These are phyloP conservation scores for Scaptodrosophila latifasciaeformis DNA, from an alignment of 2,888 invertebrate species.

Conservation along the genomic window DNA sequence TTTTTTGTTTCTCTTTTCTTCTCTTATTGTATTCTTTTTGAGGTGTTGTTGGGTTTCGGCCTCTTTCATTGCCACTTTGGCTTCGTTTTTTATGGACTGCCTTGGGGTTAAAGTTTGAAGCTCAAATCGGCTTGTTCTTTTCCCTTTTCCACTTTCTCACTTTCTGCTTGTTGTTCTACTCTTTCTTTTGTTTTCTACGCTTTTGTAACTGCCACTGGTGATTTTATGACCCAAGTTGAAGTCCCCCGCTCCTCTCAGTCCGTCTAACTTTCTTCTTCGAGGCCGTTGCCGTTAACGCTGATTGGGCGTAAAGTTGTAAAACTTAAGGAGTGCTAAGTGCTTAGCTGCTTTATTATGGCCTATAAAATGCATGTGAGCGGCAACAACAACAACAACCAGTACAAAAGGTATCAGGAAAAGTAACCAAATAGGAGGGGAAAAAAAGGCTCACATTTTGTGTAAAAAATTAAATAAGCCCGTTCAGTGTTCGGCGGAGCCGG, in stretches of 20 bases:
- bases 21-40: background rate
- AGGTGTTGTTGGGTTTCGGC: conserved; percentile 7
- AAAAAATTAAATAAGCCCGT: too few relatives aligned
- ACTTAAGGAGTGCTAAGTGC: conserved; percentile 69
- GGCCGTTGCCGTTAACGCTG: conserved; percentile 16
- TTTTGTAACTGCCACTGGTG: too few relatives aligned
- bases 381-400: background rate
- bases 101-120: conserved; percentile 48
- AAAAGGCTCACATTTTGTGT: too few relatives aligned
- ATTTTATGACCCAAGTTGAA: background rate
- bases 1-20: background rate
- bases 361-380: conserved; percentile 9
- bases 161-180: background rate
- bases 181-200: conserved; percentile 18
- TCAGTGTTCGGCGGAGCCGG: too few relatives aligned
- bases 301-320: conserved; percentile 67
- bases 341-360: conserved; percentile 17
- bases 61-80: background rate
- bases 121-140: conserved; percentile 30
- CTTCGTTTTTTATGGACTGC: background rate
- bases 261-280: background rate
- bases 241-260: background rate
- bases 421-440: too few relatives aligned
- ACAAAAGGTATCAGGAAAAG: too few relatives aligned
- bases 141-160: background rate